Conservation (phyloP, 1,140 invertebrate species). For the Ganaspis sp. region DNA sequence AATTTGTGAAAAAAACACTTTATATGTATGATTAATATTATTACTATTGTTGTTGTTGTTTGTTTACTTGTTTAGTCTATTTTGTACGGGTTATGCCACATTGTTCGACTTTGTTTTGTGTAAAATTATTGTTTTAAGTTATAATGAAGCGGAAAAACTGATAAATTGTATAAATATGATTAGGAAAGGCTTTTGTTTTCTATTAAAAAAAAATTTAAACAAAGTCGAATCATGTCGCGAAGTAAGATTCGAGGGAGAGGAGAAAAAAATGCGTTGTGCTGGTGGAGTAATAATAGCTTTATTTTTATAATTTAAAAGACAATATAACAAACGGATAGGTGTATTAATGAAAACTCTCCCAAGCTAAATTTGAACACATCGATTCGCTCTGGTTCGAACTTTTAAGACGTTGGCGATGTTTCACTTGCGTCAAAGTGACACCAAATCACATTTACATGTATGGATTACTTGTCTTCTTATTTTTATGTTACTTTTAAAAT, state of each 20-base stretch:
- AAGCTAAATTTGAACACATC: constrained; percentile 54
- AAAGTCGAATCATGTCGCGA: constrained; percentile 67
- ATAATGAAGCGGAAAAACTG: constrained; percentile 1
- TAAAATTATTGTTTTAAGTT: constrained; percentile 18
- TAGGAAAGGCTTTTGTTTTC: not conserved
- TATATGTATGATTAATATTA: constrained; percentile 57
- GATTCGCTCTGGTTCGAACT: constrained; percentile 41
- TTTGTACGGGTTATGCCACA: constrained; percentile 63
- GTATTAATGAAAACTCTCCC: constrained; percentile 59
- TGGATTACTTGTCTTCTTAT: not conserved
- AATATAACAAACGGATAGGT: constrained; percentile 65
- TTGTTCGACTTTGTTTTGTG: constrained; percentile 65
- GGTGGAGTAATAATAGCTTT: constrained; percentile 60
- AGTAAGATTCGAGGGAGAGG: constrained; percentile 56
- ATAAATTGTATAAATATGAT: constrained; percentile 21
- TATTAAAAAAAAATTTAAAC: constrained; percentile 39
- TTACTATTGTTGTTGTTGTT: constrained; percentile 74
- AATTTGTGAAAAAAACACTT: constrained; percentile 10
- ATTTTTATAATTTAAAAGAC: constrained; percentile 61
- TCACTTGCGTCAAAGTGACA: constrained; percentile 3
- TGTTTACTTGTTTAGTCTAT: constrained; percentile 74
- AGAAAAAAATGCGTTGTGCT: constrained; percentile 46
- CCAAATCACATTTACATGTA: not conserved
- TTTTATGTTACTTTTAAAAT: constrained; percentile 24
- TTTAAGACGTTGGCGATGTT: constrained; percentile 4